Evolutionary conservation across 2,797 vertebrate species (phyloP), one percentile per base, ranked within the genome.

Genomic region (Nyctibius grandis): DNA sequence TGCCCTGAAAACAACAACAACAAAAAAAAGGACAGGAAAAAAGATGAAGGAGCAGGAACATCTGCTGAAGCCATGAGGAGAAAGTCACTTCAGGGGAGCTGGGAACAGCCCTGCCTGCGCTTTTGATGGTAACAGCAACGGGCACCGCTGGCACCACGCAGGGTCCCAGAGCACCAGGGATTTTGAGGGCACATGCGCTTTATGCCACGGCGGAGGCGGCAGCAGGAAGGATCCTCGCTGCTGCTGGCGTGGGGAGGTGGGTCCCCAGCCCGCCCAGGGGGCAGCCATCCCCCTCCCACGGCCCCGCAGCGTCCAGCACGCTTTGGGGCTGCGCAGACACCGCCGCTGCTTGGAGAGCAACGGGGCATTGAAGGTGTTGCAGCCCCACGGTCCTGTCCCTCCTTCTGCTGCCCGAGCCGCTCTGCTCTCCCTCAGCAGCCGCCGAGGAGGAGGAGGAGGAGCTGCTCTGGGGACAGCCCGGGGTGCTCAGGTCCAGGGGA

Each of bases 11-110:
- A 34, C 60, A 63, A 50, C 15, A 56, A 38, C 23, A 26, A 42
- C n/a, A 40, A 56, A 47, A 53, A 48, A 51, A 11, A 36, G 10
- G 2, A 29, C 3, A 3, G 7, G 22, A 91, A 93, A 96, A 82
- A 80, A 64, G 64, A 59, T 0, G 34, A 90, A 92, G 79, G 90
- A 95, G 73, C 69, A 76, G 91, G 91, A 96, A 96, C 94, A 97
- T 97, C 96, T 95, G 94, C 91, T 95, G 95, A 93, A 94, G 85
- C 76, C 89, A 93, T 92, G 96, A 94, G 79, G 69, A 95, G 65
- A 85, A 87, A 95, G 93, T 91, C 89, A 97, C 89, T 93, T 88
- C 85, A 95, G 94, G 93, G 94, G 92, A 97, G 91, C 85, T 25
- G 47, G 94, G 88, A 92, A 69, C 50, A 76, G 93, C 78, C 33